These are phyloP conservation scores for Grammomys surdaster DNA, from an alignment of 2,113 vertebrate genomes.

Conservation along the genomic window DNA sequence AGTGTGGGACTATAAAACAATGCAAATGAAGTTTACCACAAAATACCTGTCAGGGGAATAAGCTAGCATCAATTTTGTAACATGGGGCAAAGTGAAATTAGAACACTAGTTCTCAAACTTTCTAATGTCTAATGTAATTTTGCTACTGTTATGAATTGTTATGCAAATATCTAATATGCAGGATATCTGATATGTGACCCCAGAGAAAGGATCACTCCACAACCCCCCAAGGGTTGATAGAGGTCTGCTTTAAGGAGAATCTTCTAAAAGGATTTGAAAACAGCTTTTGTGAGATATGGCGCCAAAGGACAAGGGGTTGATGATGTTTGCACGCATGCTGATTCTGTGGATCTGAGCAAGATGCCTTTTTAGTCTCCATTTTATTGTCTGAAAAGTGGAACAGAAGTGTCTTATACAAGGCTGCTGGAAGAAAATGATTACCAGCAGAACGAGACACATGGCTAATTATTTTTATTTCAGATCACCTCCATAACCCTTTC, in stretches of 20 bases:
- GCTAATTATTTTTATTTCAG: background rate
- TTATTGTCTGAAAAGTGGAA: background rate
- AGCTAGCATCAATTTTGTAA: background rate
- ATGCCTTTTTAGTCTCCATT: background rate
- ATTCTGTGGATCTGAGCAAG: background rate
- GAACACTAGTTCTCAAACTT: background rate
- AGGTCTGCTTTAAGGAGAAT: background rate
- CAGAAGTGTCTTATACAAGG: no score
- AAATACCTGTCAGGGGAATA: background rate
- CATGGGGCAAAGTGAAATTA: background rate
- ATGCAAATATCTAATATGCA: background rate
- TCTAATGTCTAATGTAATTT: background rate
- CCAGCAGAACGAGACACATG: accelerated
- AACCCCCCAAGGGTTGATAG: background rate
- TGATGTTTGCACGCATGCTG: background rate
- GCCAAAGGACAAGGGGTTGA: background rate
- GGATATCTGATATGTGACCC: background rate
- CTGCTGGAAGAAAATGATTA: background rate
- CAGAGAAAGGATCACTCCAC: background rate
- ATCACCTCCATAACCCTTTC: background rate
- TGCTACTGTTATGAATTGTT: background rate
- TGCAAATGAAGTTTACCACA: accelerated
- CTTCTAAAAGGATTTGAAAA: background rate
- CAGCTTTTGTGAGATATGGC: background rate
- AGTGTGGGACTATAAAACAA: background rate